These are phyloP conservation scores for Cordylochernes scorpioides DNA, from an alignment of 2,888 invertebrate species.

Conservation along the genomic window DNA sequence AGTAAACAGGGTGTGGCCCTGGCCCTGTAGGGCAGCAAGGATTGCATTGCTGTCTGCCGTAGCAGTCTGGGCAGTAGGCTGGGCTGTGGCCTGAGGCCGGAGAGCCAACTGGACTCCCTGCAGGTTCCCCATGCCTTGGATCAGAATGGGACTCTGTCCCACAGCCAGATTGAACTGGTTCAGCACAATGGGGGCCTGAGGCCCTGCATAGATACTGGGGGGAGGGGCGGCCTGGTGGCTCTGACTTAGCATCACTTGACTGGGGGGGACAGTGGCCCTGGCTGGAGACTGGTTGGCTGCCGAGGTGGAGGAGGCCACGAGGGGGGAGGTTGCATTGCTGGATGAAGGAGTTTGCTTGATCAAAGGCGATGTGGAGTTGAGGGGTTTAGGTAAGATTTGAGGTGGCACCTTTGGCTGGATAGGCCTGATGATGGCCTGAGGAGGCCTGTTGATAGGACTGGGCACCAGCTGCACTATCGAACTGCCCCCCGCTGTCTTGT, in stretches of 20 bases:
- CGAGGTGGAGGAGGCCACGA: too few species aligned
- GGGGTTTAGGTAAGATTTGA: conserved; percentile 18
- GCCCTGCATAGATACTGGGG: conserved; percentile 10
- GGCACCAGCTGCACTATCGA: too few species aligned
- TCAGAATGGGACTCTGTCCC: conserved; percentile 28
- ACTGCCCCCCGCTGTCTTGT: too few species aligned
- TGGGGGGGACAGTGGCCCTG: conserved; percentile 6
- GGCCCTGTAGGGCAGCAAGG: conserved; percentile 11
- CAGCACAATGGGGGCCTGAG: conserved; percentile 17
- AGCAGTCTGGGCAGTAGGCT: conserved; percentile 4
- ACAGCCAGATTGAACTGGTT: conserved; percentile 22
- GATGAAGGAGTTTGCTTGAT: conserved; percentile 5
- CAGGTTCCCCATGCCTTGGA: conserved; percentile 26
- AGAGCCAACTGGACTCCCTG: conserved; percentile 39
- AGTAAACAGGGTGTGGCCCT: conserved; percentile 7
- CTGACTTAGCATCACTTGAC: conserved; percentile 12
- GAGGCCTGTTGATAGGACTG: conserved; percentile 6
- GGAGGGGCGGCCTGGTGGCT: too few species aligned
- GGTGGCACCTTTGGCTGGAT: conserved; percentile 30
- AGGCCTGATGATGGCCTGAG: conserved; percentile 26
- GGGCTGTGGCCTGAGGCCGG: conserved; percentile 23
- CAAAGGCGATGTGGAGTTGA: conserved; percentile 8
- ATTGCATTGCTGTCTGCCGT: conserved; percentile 9
- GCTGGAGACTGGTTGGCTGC: conserved; percentile 7
- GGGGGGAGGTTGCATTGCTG: conserved; percentile 4